These are phyloP conservation scores for Dugesia japonica DNA, from an alignment of 2,888 invertebrate species.

Conservation along the genomic window DNA sequence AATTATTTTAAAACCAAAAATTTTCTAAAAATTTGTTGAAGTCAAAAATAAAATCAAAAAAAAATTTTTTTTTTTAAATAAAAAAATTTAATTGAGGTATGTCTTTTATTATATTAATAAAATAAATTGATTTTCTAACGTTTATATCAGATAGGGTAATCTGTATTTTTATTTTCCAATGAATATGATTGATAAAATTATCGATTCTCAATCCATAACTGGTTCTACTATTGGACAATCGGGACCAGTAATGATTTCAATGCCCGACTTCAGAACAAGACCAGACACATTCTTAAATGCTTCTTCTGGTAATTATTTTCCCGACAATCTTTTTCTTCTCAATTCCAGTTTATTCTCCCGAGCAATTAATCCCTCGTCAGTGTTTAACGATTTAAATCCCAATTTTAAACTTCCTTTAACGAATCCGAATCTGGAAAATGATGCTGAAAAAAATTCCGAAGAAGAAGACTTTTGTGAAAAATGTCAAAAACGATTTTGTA, in stretches of 20 bases:
- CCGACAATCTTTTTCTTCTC: background rate
- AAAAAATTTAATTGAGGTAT: too few relatives aligned
- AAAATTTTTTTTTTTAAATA: background rate
- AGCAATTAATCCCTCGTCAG: background rate
- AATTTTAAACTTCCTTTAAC: background rate
- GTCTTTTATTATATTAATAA: too few relatives aligned
- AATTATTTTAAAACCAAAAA: background rate
- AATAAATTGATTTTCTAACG: too few relatives aligned
- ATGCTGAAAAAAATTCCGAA: background rate
- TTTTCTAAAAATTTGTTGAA: background rate
- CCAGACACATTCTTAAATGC: background rate
- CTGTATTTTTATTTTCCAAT: background rate
- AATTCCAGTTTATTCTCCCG: background rate
- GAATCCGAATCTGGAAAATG: background rate
- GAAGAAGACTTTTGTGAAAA: slow-evolving; percentile 47
- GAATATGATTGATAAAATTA: slow-evolving; percentile 7
- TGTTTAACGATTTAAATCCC: background rate
- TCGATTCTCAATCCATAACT: background rate
- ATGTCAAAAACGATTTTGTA: slow-evolving; percentile 50
- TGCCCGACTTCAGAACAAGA: background rate
- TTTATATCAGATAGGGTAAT: too few relatives aligned
- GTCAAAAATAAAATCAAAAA: background rate
- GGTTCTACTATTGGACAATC: background rate
- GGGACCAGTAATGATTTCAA: background rate
- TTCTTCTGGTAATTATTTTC: background rate